These are phyloP conservation scores for Zoanthus sociatus DNA, from an alignment of 92 coral and sea anemone genomes.

Conservation along the genomic window DNA sequence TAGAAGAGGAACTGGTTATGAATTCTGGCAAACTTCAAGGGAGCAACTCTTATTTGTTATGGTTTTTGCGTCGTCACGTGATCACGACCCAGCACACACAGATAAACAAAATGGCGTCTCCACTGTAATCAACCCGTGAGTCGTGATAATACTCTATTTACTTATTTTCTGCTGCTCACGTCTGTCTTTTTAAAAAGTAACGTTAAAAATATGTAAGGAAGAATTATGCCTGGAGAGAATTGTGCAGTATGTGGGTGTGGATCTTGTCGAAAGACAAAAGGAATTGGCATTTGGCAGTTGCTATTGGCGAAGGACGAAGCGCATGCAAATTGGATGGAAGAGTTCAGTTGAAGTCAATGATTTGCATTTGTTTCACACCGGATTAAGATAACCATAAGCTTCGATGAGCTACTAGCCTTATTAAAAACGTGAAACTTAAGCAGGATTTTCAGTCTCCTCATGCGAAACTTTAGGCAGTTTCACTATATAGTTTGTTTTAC, in stretches of 20 bases:
- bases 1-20: slow-evolving; percentile 14
- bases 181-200: background rate
- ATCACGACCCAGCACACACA: slow-evolving; percentile 38
- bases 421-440: too few relatives aligned
- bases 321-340: slow-evolving; percentile 45
- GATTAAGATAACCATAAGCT: too few relatives aligned
- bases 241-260: slow-evolving; percentile 49
- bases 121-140: background rate
- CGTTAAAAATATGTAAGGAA: background rate
- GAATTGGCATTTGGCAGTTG: slow-evolving; percentile 59
- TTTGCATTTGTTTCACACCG: too few relatives aligned
- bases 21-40: slow-evolving; percentile 48
- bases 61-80: slow-evolving; percentile 51
- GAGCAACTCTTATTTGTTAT: slow-evolving; percentile 40
- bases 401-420: too few relatives aligned
- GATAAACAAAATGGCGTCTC: slow-evolving; percentile 21
- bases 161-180: background rate
- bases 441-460: too few relatives aligned
- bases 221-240: slow-evolving; percentile 36
- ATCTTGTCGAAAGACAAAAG: slow-evolving; percentile 55
- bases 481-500: too few relatives aligned
- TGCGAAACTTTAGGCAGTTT: too few relatives aligned
- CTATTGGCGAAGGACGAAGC: slow-evolving; percentile 51
- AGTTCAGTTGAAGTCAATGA: background rate
- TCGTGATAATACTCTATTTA: background rate